Evolutionary conservation across 2,113 vertebrate species (phyloP), one percentile per base, ranked within the genome.

Genomic region (Mirza zaza): DNA sequence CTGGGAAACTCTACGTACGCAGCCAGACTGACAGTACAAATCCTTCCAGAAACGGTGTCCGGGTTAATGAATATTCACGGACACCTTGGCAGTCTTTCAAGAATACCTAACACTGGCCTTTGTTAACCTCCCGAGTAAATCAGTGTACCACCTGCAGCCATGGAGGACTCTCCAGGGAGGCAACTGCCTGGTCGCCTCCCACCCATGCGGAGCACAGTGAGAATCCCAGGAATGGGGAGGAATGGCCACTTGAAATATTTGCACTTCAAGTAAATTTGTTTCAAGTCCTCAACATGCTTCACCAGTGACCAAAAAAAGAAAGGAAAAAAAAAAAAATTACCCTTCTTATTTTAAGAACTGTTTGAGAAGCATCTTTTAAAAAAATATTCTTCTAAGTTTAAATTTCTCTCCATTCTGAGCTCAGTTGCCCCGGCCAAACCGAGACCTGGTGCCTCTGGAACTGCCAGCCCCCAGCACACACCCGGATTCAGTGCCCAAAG

Each of bases 61-160:
- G 87, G 86, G 82, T 55, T 95, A 88, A 87, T 39, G 68, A 91
- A 65, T n/a, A 90, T 87, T 82, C 50, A 17, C 2, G 39, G 80
- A 71, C 70, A 84, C 59, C 6, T 36, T 79, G 77, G 67, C 57
- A 55, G 14, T 34, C 87, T 91, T 93, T 85, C 79, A 96, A 65
- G 75, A 57, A 70, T 91, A 55, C 87, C 57, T 86, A 80, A 92
- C n/a, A 92, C 81, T 65, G 79, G 76, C 93, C 76, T 59, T 75
- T 85, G 39, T 52, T 52, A 96, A 94, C 63, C 86, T 50, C 86
- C n/a, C 20, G 75, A 93, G 79, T 4, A 82, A 50, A 36, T 39
- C 1, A 85, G 94, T 70, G 63, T 81, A 34, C 36, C 27, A 18
- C 18, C 42, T 6, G 42, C 45, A 71, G 67, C 9, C 50, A 63